Base-by-base conservation (phyloP, 2,113 vertebrate genomes). In the Psilopogon haemacephalus region DNA sequence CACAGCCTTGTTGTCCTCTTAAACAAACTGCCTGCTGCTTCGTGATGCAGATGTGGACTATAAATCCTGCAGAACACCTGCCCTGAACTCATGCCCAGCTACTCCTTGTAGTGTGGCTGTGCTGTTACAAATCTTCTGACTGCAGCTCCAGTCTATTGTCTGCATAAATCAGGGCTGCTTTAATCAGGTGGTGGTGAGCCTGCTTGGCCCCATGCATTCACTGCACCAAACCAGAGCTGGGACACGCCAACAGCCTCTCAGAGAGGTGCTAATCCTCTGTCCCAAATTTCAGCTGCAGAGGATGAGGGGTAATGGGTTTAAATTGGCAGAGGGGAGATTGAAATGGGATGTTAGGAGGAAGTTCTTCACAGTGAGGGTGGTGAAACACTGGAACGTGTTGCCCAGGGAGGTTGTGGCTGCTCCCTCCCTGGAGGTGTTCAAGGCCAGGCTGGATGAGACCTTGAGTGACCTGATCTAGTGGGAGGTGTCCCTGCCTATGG, bases 11-110 rank as follows among this genome's bases (percentile, higher is more conserved):
- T 48, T 48, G 62, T 63, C 60, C n/a, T 60, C 70, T 85, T 21
- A 70, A 65, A 56, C 62, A 40, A 83, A 15, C n/a, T 85, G 55
- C 58, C 76, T 88, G 38, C 71, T 94, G 68, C 68, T 76, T 52
- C 48, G 12, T 0, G 3, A 12, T 89, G 24, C 64, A 62, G 79
- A 81, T 71, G 54, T 62, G 75, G 78, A 38, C 83, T 64, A 67
- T 71, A 68, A 93, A 91, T 91, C 74, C 78, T 56, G 35, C 85
- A 16, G 44, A 88, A 77, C 82, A 83, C 84, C 91, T 96, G 84
- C 75, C 85, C 91, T 32, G 33, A 59, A 5, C 84, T 88, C 87
- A 48, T 89, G 84, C 85, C 75, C 82, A 52, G 79, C 58, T 52
- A 42, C 52, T 28, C 56, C 68, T 56, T 11, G 42, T 70, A 79